Evolutionary conservation across 2,797 vertebrate species (phyloP), one percentile per base, ranked within the genome.

Genomic region (Scomberomorus guttatus): DNA sequence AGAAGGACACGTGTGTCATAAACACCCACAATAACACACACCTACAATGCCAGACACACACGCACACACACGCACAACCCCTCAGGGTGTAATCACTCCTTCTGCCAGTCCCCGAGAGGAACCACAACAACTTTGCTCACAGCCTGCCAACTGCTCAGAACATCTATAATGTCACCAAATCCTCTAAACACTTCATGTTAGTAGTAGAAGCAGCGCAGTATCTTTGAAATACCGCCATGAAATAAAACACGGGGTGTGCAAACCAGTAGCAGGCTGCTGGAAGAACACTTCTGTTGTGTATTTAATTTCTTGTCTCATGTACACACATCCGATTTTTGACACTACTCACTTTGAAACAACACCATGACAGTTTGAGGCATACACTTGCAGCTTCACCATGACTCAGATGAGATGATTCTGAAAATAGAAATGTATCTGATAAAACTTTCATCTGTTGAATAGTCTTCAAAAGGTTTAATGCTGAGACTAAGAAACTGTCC

Each of bases 1-100:
- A 77, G 73, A 73, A 62, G 59, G 34, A 69, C 59, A 48, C 65
- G 59, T 44, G 64, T 24, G 65, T 56, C 58, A 15, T 63, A 73
- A 65, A 73, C 62, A 76, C 20, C 25, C 58, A 76, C 57, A 63
- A 17, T 27, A 52, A 56, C 17, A 44, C 57, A 51, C 56, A 71
- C 55, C 10, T 24, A 51, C 25, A 64, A n/a, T 11, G 44, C 51
- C 27, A 39, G 52, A 81, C 42, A 67, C 2, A 27, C 20, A 65
- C 20, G 52, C 24, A 25, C 59, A 66, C 22, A 56, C 2, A 66
- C 51, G 46, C 55, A 64, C 50, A 57, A 63, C 1, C 44, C 29
- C 50, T 25, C 29, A 61, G 27, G 59, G 39, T 37, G 3, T 46
- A 72, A 81, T 68, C 55, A 24, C 15, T 1, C 3, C 5, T 60